These are phyloP conservation scores for Semicossyphus pulcher DNA, from an alignment of 2,113 vertebrate genomes.

Conservation along the genomic window DNA sequence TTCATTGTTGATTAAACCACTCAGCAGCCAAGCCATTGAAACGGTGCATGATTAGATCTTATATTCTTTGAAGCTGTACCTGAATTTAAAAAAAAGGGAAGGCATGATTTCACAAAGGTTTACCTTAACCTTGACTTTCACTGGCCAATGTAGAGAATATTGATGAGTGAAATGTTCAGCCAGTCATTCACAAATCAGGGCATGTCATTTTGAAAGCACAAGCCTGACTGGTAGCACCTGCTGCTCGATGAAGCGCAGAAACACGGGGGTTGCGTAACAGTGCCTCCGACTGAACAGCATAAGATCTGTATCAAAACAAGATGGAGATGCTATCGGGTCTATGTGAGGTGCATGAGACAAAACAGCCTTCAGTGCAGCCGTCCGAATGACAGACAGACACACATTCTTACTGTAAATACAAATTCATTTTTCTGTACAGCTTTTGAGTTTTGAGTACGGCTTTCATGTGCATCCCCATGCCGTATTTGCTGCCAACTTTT, in stretches of 20 bases:
- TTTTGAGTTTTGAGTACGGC: slow-evolving; percentile 85
- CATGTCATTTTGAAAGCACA: slow-evolving; percentile 79
- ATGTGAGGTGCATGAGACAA: slow-evolving; percentile 75
- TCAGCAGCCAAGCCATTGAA: slow-evolving; percentile 71
- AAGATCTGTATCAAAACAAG: slow-evolving; percentile 47
- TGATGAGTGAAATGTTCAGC: slow-evolving; percentile 67
- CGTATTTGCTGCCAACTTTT: slow-evolving; percentile 88
- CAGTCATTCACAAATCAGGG: slow-evolving; percentile 77
- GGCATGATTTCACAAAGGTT: slow-evolving; percentile 72
- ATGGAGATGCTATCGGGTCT: slow-evolving; percentile 40
- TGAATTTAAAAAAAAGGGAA: slow-evolving; percentile 51
- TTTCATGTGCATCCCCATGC: slow-evolving; percentile 84
- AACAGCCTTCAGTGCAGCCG: slow-evolving; percentile 72
- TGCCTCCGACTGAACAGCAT: slow-evolving; percentile 46
- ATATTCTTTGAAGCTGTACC: slow-evolving; percentile 62
- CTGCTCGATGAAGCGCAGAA: slow-evolving; percentile 43
- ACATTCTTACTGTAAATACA: slow-evolving; percentile 91
- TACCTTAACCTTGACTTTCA: slow-evolving; percentile 63
- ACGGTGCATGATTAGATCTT: slow-evolving; percentile 78
- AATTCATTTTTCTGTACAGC: slow-evolving; percentile 87
- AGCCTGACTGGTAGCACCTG: slow-evolving; percentile 71
- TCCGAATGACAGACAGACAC: slow-evolving; percentile 74
- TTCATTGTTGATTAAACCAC: slow-evolving; percentile 66
- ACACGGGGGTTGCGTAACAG: slow-evolving; percentile 51
- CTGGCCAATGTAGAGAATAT: slow-evolving; percentile 61